Evolutionary conservation across 2,113 vertebrate genomes (phyloP).

Genomic region (Ornithorhynchus anatinus): DNA sequence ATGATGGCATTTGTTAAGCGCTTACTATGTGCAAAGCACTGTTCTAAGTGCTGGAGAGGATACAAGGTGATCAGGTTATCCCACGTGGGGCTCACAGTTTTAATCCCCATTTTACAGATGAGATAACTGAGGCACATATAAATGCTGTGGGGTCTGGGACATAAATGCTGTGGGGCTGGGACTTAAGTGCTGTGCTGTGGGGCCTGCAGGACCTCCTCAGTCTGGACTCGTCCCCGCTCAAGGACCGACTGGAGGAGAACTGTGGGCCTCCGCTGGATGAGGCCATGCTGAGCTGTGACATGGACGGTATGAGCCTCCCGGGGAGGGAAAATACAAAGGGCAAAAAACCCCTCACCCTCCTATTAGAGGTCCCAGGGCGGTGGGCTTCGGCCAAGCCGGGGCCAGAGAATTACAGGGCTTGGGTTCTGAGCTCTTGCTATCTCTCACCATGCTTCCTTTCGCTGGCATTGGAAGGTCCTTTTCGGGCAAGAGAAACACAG

Average conservation of each 20-base stretch:
- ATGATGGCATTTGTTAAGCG: no score
- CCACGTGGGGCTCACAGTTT: no score
- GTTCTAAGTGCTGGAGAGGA: no score
- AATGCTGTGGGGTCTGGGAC: neutral
- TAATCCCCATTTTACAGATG: no score
- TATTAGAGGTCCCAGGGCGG: fast-evolving
- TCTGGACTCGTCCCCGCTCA: conserved; percentile 69
- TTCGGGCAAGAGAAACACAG: no score
- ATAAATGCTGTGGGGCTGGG: no score
- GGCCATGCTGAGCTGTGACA: conserved; percentile 69
- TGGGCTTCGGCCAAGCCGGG: neutral
- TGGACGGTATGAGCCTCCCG: conserved; percentile 50
- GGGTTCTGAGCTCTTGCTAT: no score
- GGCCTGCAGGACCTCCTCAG: conserved; percentile 60
- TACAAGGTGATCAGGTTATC: no score
- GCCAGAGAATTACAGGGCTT: no score
- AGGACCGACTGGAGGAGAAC: conserved; percentile 71
- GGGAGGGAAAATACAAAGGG: neutral
- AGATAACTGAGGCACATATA: neutral
- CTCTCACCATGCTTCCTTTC: no score
- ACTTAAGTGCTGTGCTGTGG: fast-evolving
- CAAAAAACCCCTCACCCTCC: fast-evolving
- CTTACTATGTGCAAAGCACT: no score
- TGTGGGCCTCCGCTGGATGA: conserved; percentile 70
- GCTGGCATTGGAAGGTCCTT: no score